Evolutionary conservation across 2,797 vertebrate species (phyloP).

Genomic region (Oreortyx pictus): DNA sequence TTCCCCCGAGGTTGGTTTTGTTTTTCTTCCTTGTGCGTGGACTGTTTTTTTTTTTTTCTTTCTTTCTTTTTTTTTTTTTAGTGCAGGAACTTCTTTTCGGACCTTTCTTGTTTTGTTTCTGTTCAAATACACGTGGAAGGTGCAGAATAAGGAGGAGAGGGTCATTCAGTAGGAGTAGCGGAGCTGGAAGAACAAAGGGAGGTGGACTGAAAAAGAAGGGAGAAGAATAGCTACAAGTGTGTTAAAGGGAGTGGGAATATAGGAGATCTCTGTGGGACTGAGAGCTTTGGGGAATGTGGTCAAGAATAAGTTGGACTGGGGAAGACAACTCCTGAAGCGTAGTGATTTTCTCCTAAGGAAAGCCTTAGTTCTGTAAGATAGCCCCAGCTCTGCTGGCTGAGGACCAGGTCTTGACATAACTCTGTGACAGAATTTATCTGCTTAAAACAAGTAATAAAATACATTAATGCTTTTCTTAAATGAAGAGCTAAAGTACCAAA

Average conservation of each 20-base stretch:
- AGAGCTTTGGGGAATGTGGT: not conserved
- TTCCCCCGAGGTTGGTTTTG: not conserved
- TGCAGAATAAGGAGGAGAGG: constrained; percentile 23
- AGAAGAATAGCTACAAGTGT: not conserved
- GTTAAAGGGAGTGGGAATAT: constrained; percentile 35
- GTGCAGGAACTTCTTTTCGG: not conserved
- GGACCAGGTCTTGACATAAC: not conserved
- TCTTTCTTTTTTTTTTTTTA: not conserved
- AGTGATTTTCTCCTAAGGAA: not conserved
- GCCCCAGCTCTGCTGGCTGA: not conserved
- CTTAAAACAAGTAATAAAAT: not conserved
- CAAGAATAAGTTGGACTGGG: not conserved
- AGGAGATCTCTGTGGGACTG: not conserved
- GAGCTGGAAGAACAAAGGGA: constrained; percentile 29
- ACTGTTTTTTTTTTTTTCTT: not conserved
- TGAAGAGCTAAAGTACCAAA: not conserved
- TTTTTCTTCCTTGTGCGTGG: not conserved
- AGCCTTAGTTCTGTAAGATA: not conserved
- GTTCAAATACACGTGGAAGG: not conserved
- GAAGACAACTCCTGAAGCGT: not conserved
- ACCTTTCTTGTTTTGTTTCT: not conserved
- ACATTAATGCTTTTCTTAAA: not conserved
- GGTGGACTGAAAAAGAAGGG: constrained; percentile 22
- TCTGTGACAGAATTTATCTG: not conserved
- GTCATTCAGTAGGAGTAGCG: not conserved